phyloP scores from a whole-genome alignment of 2,113 vertebrate genomes.

The Mustela lutreola region DNA sequence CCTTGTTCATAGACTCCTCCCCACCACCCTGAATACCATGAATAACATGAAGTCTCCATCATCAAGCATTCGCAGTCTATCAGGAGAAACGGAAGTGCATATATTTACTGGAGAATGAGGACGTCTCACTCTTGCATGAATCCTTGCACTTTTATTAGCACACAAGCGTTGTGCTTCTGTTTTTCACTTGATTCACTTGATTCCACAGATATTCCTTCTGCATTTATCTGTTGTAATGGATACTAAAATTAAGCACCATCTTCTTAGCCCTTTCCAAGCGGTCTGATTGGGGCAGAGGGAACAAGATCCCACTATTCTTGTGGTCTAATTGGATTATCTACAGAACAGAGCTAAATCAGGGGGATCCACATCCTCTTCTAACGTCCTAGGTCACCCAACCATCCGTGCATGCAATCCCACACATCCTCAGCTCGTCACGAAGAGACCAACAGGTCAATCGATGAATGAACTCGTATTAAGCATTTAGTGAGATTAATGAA shows the following conservation, averaged over 20 bases:
- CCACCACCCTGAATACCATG: not conserved
- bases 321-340: not conserved
- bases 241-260: not conserved
- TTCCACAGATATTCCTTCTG: not conserved
- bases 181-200: not conserved
- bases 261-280: not conserved
- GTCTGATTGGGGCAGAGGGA: not conserved
- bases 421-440: not conserved
- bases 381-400: not conserved
- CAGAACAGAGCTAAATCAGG: not conserved
- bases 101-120: not conserved
- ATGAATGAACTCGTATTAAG: not conserved
- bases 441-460: not conserved
- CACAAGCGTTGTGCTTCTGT: too few relatives aligned
- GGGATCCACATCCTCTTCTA: not conserved
- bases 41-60: rapidly evolving
- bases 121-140: not conserved
- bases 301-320: not conserved
- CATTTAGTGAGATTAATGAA: not conserved
- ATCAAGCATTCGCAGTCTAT: not conserved
- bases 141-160: not conserved
- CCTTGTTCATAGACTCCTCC: not conserved
- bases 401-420: not conserved
- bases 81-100: not conserved
- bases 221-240: not conserved